phyloP scores from a whole-genome alignment of 2,113 vertebrate species.

The Callorhinus ursinus region DNA sequence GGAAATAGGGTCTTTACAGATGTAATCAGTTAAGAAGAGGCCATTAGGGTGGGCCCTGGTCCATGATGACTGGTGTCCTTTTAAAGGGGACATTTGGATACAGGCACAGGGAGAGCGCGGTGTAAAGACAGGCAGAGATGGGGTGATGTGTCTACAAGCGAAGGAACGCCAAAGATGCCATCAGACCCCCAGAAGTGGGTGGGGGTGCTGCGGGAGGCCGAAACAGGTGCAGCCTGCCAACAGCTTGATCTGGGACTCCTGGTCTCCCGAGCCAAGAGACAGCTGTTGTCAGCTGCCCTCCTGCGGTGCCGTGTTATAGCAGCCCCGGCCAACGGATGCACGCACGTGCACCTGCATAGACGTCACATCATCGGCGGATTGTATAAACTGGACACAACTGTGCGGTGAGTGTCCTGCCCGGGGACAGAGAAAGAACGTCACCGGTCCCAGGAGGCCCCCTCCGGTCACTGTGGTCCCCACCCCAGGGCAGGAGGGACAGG shows the following conservation, averaged over 20 bases:
- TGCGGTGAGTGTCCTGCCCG: background rate
- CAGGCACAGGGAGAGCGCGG: background rate
- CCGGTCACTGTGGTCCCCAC: background rate
- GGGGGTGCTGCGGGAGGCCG: background rate
- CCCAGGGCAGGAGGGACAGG: background rate
- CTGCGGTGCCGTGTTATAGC: rapidly evolving
- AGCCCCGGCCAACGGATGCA: rapidly evolving
- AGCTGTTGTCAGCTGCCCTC: rapidly evolving
- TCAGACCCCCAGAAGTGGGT: background rate
- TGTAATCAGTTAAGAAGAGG: background rate
- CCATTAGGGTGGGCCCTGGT: no score
- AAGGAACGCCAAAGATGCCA: rapidly evolving
- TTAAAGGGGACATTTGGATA: background rate
- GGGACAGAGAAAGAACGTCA: background rate
- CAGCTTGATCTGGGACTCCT: background rate
- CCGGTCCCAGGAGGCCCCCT: background rate
- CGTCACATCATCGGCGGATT: rapidly evolving
- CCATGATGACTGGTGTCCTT: background rate
- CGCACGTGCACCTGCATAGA: rapidly evolving
- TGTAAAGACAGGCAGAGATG: background rate
- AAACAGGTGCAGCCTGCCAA: rapidly evolving
- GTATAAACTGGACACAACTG: background rate
- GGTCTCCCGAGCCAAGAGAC: rapidly evolving
- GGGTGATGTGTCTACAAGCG: rapidly evolving
- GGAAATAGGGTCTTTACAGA: background rate